Evolutionary conservation across 2,797 vertebrate genomes (phyloP), one percentile per base, ranked within the genome.

Genomic region (Anguilla megastoma): DNA sequence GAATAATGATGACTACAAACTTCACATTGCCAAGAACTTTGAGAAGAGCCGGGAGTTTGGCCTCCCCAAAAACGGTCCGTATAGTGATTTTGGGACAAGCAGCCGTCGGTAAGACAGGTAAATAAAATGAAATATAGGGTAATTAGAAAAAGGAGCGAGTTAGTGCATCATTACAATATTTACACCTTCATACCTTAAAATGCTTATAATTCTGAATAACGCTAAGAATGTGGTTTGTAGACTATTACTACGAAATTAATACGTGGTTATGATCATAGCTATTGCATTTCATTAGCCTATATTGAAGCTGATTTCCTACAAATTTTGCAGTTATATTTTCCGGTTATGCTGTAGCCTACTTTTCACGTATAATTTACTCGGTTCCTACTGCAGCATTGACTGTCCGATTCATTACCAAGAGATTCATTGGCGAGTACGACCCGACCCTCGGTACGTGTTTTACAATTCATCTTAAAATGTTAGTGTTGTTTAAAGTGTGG

Each of bases 381-480:
- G 52, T 83, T 84, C 21, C 60, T 50, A 56, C 88, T 88, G 33
- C 91, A 96, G 96, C 96, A 0, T 0, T 96, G 90, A 96, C 96
- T 0, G 96, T 96, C 0, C 92, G 96, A 80, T 96, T 96, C 92
- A 96, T 96, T 93, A 96, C 96, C 84, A 95, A 93, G 90, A 93
- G 96, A 27, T 96, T 96, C 92, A 96, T 96, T n/a, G 96, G 96
- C 3, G 96, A 96, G 88, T 96, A 96, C 0, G 96, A 96, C 89
- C 96, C 96, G 0, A 96, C 96, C 0, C 93, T 96, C 0, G 96
- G 96, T 96, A 94, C 88, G 96, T 30, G 48, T 45, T 45, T 83
- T 50, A 52, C 5, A 50, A 3, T 83, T 83, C 45, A 50, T 30
- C 21, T 41, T 63, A 21, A 58, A 60, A 27, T 66, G 7, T 21